Conservation (phyloP, 1,140 invertebrate species). For the Bombus vancouverensis region DNA sequence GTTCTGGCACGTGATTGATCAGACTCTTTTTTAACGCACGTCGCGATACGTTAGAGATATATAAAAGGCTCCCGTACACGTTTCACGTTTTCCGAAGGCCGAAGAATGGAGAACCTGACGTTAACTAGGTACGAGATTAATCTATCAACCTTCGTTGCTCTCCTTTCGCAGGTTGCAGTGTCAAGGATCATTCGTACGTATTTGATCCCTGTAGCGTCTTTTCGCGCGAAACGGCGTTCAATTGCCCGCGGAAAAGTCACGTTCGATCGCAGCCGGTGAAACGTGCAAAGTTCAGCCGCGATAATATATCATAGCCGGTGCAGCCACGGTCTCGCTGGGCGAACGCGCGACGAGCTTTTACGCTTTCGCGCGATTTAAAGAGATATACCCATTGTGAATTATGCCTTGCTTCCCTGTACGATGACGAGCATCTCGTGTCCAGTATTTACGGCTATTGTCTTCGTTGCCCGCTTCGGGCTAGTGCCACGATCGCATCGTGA, state of each 20-base stretch:
- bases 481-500: slow-evolving; percentile 63
- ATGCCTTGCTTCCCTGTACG: slow-evolving; percentile 67
- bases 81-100: slow-evolving; percentile 9
- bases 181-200: no score
- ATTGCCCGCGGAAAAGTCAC: slow-evolving; percentile 64
- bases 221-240: slow-evolving; percentile 16
- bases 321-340: neutral
- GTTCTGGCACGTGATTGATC: no score
- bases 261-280: slow-evolving; percentile 63
- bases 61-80: neutral
- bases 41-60: neutral
- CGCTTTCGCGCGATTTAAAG: slow-evolving; percentile 70
- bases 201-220: neutral
- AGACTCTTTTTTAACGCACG: neutral
- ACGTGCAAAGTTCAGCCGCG: slow-evolving; percentile 65
- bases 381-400: slow-evolving; percentile 71
- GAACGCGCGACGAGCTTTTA: slow-evolving; percentile 63
- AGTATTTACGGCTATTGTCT: slow-evolving; percentile 71
- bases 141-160: slow-evolving; percentile 29
- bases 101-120: slow-evolving; percentile 27
- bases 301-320: slow-evolving; percentile 59
- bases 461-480: slow-evolving; percentile 56
- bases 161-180: neutral
- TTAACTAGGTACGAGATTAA: slow-evolving; percentile 48
- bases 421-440: slow-evolving; percentile 70